Percentiles rank a stretch among this genome's conserved stretches.
phyloP scores from a whole-genome alignment of 2,888 invertebrate genomes.

The Magallana nippona region DNA sequence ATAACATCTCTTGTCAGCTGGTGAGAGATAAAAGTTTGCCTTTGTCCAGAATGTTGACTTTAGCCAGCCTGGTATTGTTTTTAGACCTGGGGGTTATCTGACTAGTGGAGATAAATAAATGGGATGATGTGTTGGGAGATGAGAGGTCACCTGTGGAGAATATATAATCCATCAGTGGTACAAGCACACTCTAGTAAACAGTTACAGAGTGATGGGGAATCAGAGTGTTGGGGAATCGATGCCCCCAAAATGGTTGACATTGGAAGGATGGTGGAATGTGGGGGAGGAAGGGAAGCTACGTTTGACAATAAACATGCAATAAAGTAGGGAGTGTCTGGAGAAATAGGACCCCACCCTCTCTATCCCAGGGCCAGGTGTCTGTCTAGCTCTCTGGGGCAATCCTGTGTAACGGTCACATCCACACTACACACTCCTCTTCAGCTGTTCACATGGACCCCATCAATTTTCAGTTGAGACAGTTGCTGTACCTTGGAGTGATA shows the following conservation, averaged over 20 bases:
- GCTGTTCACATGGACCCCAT: background rate
- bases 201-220: no score
- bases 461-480: background rate
- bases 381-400: background rate
- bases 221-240: no score
- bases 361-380: background rate
- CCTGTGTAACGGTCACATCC: background rate
- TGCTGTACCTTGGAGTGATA: background rate
- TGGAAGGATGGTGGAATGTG: background rate
- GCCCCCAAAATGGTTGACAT: background rate
- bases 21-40: slow-evolving; percentile 9
- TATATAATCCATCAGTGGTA: background rate
- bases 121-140: slow-evolving; percentile 16
- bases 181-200: no score
- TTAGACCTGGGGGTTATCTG: slow-evolving; percentile 30
- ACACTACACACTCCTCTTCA: background rate
- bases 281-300: background rate
- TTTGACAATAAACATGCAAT: no score
- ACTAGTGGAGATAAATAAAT: slow-evolving; percentile 21
- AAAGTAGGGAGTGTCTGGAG: no score
- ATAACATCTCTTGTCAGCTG: slow-evolving; percentile 19
- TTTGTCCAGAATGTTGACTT: slow-evolving; percentile 32
- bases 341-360: no score
- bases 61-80: slow-evolving; percentile 24
- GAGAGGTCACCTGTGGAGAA: slow-evolving; percentile 26